Evolutionary conservation across 1,140 invertebrate genomes (phyloP).

Genomic region (Nebria ingens): DNA sequence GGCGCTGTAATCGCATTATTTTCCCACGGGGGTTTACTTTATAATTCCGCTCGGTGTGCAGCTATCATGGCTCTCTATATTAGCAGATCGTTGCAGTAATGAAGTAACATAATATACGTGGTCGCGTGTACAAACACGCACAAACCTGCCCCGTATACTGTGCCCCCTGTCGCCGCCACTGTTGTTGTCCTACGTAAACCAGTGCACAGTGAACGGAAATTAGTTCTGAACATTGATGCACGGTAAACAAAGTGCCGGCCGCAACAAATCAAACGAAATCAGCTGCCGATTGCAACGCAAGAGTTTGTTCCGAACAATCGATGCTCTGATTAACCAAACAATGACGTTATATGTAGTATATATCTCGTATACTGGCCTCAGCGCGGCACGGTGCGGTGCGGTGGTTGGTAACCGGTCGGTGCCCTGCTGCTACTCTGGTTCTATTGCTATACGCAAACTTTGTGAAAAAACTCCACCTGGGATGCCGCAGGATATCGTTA

Average conservation of each 20-base stretch:
- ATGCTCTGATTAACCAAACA: neutral
- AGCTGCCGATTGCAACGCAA: neutral
- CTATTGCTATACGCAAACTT: neutral
- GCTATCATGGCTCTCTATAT: neutral
- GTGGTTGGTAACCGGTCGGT: neutral
- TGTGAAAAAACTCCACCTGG: slow-evolving; percentile 4
- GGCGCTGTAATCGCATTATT: neutral
- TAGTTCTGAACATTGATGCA: neutral
- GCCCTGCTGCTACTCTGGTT: neutral
- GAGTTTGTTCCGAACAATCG: neutral
- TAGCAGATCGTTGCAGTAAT: neutral
- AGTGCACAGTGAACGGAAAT: neutral
- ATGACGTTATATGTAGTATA: neutral
- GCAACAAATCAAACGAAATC: neutral
- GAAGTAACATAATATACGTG: neutral
- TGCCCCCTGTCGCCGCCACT: too few relatives aligned
- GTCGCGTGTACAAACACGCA: neutral
- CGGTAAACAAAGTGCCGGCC: neutral
- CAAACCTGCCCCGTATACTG: too few relatives aligned
- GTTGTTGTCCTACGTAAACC: neutral
- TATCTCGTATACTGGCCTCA: too few relatives aligned
- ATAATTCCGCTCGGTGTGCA: neutral
- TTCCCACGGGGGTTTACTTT: neutral
- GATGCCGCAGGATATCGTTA: neutral
- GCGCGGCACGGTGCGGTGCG: neutral